Base-by-base conservation (phyloP, 2,888 invertebrate species). In the Microplitis deprimator region DNA sequence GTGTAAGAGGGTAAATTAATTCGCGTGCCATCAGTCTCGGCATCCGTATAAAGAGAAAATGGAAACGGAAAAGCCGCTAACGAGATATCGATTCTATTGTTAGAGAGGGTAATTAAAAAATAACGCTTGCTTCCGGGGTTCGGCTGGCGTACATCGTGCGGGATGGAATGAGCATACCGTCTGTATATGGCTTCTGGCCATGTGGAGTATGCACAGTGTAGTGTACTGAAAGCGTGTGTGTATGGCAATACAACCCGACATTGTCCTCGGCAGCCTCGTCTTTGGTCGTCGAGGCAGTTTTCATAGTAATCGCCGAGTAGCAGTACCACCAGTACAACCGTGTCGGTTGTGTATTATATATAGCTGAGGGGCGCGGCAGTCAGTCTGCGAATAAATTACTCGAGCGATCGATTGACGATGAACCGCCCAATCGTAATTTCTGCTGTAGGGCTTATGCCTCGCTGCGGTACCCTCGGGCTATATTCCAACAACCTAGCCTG, bases 361-460 rank as follows among this genome's bases (percentile, higher is more conserved):
- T 62, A 62, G 62, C 8, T 41, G 73, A 50, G 70, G 65, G 71
- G 67, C 67, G 77, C 78, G 77, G 77, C 78, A 77, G 67, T 61
- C 76, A 80, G 79, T 75, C 76, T 39, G 76, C 79, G 83, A 81
- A 83, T 83, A 82, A 83, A 83, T 83, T 83, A 82, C 80, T 77
- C 73, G 76, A 80, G 77, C 81, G 81, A 82, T 81, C 82, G 82
- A 82, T 82, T 76, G 74, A 68, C 79, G 80, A 81, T 81, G 80
- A 80, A 80, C 77, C 77, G 76, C 77, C 77, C 75, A 78, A 72
- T 78, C 79, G 81, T 79, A 80, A 80, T 80, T 79, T 77, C 79
- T 79, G 75, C 78, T 74, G 75, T 75, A 72, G 72, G 75, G 76
- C 77, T 77, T 81, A 67, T 73, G 71, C 73, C 77, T 59, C 68